Evolutionary conservation across 2,113 vertebrate genomes (phyloP), one percentile per base, ranked within the genome.

Genomic region (Cyanoramphus novaezelandiae): DNA sequence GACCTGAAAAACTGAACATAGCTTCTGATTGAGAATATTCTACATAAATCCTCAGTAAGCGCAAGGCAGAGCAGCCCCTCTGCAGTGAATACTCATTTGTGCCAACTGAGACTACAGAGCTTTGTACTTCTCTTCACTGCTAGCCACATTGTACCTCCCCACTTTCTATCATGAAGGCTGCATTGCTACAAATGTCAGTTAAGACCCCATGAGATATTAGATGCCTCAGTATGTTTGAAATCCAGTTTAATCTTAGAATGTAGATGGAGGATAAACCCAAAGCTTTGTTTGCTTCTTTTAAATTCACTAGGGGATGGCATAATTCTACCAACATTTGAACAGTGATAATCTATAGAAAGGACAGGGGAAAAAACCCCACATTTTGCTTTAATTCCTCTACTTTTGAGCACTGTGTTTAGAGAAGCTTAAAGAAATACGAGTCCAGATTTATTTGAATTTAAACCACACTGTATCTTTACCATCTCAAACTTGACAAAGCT

Each of bases 231-330:
- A 50, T 1, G 0, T 35, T 86, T 92, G 47, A 96, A 92, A 93
- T 64, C 23, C 55, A 78, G 31, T 75, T 92, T 83, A 78, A 70
- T 92, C 69, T 86, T 74, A 28, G 41, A 69, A n/a, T 41, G 33
- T 39, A 91, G 53, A 75, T 70, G 64, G n/a, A 91, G 28, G 77
- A 95, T 91, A 87, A 94, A 67, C 27, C 5, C 53, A 57, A 77
- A 77, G 44, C 53, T 93, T 87, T 86, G 27, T 77, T 89, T 91
- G 35, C 63, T 78, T 60, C 43, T 55, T 89, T 86, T n/a, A 59
- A 81, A 83, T 81, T 80, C 74, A 37, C 85, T 81, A 46, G 59
- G 25, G 35, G 25, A 75, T 10, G 20, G 17, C 3, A 1, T 82
- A 63, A 71, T 86, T 77, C 60, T 23, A 84, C 37, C 68, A 88